Conservation (phyloP, 2,888 invertebrate genomes). For the Ectropis crepuscularia region DNA sequence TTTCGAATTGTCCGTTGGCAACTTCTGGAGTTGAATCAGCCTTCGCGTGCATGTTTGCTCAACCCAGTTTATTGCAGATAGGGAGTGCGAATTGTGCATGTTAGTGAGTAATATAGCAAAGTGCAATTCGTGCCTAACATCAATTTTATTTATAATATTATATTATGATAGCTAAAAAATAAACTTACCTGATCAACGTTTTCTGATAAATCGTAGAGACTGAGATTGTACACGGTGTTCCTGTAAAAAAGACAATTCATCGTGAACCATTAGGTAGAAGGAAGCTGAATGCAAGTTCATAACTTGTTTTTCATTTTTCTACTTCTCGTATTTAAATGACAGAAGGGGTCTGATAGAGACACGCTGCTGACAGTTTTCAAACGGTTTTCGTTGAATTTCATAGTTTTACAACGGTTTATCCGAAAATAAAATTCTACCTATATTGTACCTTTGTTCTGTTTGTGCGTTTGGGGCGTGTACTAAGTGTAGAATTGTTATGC, state of each 20-base stretch:
- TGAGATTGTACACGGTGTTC: conserved; percentile 96
- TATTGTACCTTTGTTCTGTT: no score
- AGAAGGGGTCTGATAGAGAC: no score
- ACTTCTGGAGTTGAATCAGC: conserved; percentile 28
- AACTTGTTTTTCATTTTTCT: background rate
- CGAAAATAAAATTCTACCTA: no score
- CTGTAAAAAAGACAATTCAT: conserved; percentile 80
- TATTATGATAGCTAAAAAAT: background rate
- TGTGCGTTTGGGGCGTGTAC: no score
- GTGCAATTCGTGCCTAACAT: conserved; percentile 25
- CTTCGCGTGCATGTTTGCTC: conserved; percentile 26
- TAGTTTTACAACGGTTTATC: no score
- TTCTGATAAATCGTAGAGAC: conserved; percentile 92
- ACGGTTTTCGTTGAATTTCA: no score
- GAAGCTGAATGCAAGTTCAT: background rate
- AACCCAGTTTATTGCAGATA: conserved; percentile 34
- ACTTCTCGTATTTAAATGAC: background rate
- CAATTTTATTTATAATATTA: conserved; percentile 18
- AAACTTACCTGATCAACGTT: conserved; percentile 87
- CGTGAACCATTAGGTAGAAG: background rate
- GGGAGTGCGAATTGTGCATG: conserved; percentile 33
- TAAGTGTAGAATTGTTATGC: no score
- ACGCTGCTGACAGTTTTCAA: no score
- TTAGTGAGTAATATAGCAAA: conserved; percentile 19
- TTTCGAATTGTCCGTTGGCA: conserved; percentile 26